phyloP scores from a whole-genome alignment of 2,888 invertebrate species.

The Campoplex nolae region DNA sequence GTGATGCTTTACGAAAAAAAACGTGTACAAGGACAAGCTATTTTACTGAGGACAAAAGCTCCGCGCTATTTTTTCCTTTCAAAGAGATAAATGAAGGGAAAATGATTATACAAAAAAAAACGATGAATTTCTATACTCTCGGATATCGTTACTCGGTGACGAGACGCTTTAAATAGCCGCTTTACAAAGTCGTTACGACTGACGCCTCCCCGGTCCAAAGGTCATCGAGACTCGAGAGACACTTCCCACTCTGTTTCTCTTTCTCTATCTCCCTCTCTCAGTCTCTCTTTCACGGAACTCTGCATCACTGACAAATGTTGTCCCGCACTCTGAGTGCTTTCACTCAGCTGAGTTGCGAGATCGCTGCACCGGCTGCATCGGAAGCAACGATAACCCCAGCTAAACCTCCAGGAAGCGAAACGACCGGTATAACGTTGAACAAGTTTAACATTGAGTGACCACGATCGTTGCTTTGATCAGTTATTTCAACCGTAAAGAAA shows the following conservation, averaged over 20 bases:
- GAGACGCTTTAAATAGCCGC: slow-evolving; percentile 57
- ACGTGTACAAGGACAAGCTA: background rate
- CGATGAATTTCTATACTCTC: slow-evolving; percentile 37
- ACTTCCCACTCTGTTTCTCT: slow-evolving; percentile 9
- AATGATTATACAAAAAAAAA: background rate
- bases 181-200: slow-evolving; percentile 27
- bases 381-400: slow-evolving; percentile 29
- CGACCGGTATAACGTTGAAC: slow-evolving; percentile 41
- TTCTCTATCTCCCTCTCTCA: background rate
- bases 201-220: slow-evolving; percentile 62
- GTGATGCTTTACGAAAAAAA: background rate
- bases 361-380: slow-evolving; percentile 43
- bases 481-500: background rate
- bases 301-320: slow-evolving; percentile 58
- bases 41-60: background rate
- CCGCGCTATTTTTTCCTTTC: slow-evolving; percentile 2
- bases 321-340: slow-evolving; percentile 63
- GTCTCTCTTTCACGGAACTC: background rate
- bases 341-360: slow-evolving; percentile 57
- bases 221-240: slow-evolving; percentile 44
- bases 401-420: slow-evolving; percentile 34
- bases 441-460: background rate
- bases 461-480: background rate
- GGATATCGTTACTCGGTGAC: slow-evolving; percentile 19
- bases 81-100: slow-evolving; percentile 15